phyloP scores from a whole-genome alignment of 2,797 vertebrate genomes.

The Myiothlypis coronata region DNA sequence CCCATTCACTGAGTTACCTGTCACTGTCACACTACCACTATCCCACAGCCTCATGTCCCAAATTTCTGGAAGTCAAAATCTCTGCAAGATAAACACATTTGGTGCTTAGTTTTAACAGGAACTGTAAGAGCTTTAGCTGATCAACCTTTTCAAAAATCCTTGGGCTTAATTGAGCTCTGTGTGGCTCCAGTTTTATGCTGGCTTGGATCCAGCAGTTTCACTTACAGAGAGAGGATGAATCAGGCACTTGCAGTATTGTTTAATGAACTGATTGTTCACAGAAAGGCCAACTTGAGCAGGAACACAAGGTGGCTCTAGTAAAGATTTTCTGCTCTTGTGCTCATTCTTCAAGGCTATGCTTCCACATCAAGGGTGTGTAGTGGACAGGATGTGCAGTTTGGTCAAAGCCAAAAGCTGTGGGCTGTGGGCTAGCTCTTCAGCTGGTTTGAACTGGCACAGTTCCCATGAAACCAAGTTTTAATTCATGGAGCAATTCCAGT shows the following conservation, averaged over 20 bases:
- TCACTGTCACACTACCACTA: background rate
- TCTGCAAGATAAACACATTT: background rate
- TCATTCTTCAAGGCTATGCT: background rate
- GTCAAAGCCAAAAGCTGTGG: background rate
- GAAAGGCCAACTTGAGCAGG: background rate
- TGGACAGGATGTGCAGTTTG: background rate
- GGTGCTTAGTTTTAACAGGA: background rate
- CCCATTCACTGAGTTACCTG: background rate
- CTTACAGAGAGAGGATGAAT: constrained; percentile 1
- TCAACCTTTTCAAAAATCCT: constrained; percentile 16
- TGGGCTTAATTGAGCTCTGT: background rate
- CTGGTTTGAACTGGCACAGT: background rate
- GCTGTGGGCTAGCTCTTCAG: background rate
- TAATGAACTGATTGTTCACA: background rate
- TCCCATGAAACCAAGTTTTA: background rate
- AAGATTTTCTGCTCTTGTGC: constrained; percentile 6
- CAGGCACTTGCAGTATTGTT: constrained; percentile 7
- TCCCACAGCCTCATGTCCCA: background rate
- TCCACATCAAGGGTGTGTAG: background rate
- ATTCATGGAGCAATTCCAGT: background rate
- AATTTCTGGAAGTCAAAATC: background rate
- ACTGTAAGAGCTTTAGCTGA: constrained; percentile 15
- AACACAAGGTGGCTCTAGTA: background rate
- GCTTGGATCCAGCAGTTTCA: background rate
- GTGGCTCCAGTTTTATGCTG: background rate